Evolutionary conservation across 2,113 vertebrate genomes (phyloP).

Genomic region (Macrotus californicus): DNA sequence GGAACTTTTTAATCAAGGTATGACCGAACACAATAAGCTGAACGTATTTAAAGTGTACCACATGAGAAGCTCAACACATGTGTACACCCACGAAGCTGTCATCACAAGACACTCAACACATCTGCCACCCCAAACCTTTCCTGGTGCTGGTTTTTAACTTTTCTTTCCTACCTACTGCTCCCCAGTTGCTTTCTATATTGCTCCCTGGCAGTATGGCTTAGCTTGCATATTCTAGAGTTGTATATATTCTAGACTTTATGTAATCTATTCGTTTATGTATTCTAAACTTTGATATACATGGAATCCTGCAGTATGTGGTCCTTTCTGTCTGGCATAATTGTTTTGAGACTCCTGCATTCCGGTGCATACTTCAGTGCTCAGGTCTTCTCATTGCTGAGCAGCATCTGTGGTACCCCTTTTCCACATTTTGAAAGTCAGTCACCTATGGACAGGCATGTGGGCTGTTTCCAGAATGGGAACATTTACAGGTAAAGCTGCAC

Average conservation of each 20-base stretch:
- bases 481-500: neutral
- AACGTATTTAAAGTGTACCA: neutral
- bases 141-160: neutral
- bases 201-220: neutral
- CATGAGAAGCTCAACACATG: neutral
- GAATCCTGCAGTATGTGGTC: no score
- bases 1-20: neutral
- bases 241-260: neutral
- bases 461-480: neutral
- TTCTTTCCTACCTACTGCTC: neutral
- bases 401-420: accelerated
- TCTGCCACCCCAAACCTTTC: neutral
- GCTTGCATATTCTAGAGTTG: neutral
- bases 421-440: accelerated
- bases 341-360: no score
- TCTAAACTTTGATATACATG: neutral
- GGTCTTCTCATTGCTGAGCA: neutral
- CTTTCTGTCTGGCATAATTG: neutral
- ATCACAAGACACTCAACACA: neutral
- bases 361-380: accelerated
- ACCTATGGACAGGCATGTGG: accelerated
- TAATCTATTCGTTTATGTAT: no score
- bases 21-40: neutral
- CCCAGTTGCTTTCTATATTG: neutral
- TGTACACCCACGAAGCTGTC: neutral